Base-by-base conservation (phyloP, 2,797 vertebrate species). In the Sciaenops ocellatus region DNA sequence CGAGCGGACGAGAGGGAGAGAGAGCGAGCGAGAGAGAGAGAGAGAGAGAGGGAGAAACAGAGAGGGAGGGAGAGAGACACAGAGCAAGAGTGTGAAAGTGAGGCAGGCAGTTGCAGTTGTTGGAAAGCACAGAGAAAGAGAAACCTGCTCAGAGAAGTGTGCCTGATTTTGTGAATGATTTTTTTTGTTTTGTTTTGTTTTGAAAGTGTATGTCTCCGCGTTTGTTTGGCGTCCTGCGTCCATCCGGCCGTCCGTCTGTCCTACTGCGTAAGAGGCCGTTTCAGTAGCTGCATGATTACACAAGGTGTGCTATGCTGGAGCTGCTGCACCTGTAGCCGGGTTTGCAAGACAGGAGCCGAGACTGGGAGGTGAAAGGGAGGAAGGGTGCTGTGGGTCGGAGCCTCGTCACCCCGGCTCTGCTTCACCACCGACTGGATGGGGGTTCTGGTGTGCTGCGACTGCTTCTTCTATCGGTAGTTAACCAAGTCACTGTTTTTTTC, bases 401-500 rank as follows among this genome's bases (percentile, higher is more conserved):
- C 85, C 78, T 85, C 71, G 18, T 82, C 83, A 68, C 69, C 75
- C 85, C 69, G 22, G 66, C 83, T 90, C 85, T 57, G 83, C 79
- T 79, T 62, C 79, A 34, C 75, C 67, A 22, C 63, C 73, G 84
- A 57, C 95, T 86, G 89, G 90, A 96, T 96, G 96, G 96, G 95
- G 92, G 95, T 96, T 79, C 92, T 96, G 81, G 95, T 96, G 85
- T 96, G 96, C 93, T 96, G 95, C 81, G 94, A 96, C 93, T 96
- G 96, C 94, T 96, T 96, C 96, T 96, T 96, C 94, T 96, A 96
- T 94, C 95, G 95, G 96, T 96, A 96, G 64, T 66, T 82, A 69
- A 34, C 24, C 46, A 48, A 74, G 59, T 77, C 54, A n/a, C 48
- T 66, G 13, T 73, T 2, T 20, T 3, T n/a, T 34, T n/a, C 28